These are phyloP conservation scores for Cyclina sinensis DNA, from an alignment of 1,140 invertebrate genomes.

Conservation along the genomic window DNA sequence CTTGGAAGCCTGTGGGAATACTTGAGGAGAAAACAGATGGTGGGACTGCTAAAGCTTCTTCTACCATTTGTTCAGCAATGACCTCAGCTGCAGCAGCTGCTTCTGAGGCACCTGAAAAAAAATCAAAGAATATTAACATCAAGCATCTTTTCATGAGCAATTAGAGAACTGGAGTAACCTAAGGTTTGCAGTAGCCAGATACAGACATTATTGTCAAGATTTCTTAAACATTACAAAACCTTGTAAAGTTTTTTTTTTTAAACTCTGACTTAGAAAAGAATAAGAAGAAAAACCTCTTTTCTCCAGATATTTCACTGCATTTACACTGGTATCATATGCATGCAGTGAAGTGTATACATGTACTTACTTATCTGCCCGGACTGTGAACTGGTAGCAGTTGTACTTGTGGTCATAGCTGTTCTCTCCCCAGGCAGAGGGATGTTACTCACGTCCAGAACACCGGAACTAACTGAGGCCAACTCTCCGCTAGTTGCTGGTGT, in stretches of 20 bases:
- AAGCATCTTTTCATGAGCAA: too few species aligned
- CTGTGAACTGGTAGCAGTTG: conserved; percentile 29
- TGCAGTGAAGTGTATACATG: too few species aligned
- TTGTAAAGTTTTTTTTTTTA: too few species aligned
- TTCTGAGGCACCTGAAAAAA: conserved; percentile 72
- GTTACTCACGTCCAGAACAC: conserved; percentile 43
- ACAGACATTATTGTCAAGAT: too few species aligned
- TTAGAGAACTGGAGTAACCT: too few species aligned
- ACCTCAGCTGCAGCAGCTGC: conserved; percentile 83
- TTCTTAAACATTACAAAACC: too few species aligned
- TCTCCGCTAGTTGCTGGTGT: conserved; percentile 29
- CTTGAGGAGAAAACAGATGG: not conserved
- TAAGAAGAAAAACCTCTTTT: too few species aligned
- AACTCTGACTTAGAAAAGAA: too few species aligned
- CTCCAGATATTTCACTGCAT: too few species aligned
- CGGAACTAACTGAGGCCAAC: not conserved
- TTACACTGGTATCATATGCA: too few species aligned
- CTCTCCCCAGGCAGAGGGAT: conserved; percentile 49
- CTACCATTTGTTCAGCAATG: conserved; percentile 87
- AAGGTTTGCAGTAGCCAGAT: too few species aligned
- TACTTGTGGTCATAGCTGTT: conserved; percentile 40
- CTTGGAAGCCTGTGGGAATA: conserved; percentile 63
- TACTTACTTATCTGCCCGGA: conserved; percentile 67
- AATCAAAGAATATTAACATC: not conserved
- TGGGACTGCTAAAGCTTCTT: conserved; percentile 85